A percentile compares a stretch with the other conserved stretches of the same genome.
phyloP scores from a whole-genome alignment of 2,113 vertebrate genomes.

The Tor tambroides region DNA sequence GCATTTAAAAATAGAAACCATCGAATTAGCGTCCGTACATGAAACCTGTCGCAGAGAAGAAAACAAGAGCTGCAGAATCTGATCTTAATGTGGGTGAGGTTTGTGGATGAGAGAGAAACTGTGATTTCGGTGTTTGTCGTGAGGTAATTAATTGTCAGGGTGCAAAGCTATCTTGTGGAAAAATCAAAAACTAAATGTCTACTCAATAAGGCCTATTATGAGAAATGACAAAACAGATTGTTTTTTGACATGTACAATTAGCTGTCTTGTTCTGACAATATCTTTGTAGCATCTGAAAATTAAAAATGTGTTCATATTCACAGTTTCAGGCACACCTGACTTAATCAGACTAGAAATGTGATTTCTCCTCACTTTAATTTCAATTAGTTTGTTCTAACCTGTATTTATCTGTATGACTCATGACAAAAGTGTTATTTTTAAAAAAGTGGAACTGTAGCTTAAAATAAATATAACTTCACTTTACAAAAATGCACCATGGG shows the following conservation, averaged over 20 bases:
- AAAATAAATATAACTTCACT: not conserved
- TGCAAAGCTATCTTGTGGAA: not conserved
- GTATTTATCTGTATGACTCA: not conserved
- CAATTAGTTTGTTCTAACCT: not conserved
- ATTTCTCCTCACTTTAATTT: not conserved
- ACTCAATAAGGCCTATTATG: not conserved
- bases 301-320: not conserved
- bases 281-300: not conserved
- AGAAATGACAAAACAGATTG: not conserved
- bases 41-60: constrained; percentile 35
- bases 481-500: not conserved
- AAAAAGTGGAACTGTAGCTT: not conserved
- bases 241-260: not conserved
- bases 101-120: not conserved
- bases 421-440: not conserved
- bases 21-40: constrained; percentile 45
- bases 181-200: not conserved
- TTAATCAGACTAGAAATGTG: not conserved
- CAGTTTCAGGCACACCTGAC: not conserved
- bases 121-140: not conserved
- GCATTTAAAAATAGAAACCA: constrained; percentile 60
- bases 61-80: constrained; percentile 16
- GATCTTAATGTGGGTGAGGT: constrained; percentile 5
- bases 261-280: not conserved
- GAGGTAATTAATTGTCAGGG: not conserved